Base-by-base conservation (phyloP, 2,113 vertebrate species). In the Pseudopodoces humilis region DNA sequence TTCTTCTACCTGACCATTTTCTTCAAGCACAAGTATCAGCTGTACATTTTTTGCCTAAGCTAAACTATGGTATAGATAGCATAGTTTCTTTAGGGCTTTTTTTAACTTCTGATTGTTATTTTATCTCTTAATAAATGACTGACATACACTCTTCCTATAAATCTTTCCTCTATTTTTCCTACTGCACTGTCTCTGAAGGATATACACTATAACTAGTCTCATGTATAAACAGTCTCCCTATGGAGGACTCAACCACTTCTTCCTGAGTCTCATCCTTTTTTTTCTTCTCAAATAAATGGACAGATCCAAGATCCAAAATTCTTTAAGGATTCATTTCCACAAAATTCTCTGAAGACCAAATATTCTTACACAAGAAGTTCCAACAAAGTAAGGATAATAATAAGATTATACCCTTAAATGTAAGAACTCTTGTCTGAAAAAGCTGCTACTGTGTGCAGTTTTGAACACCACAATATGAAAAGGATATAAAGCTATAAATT, bases 81-180 rank as follows among this genome's bases (percentile, higher is more conserved):
- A 11, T 15, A 6, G 8, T 0, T 41, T 37, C 7, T 58, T 58
- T 9, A 0, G 0, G 49, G 11, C 27, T 5, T 21, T 64, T 80
- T 63, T 64, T 3, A 70, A 60, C 31, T 76, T 43, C 20, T 74
- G 27, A 46, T 21, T 22, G 3, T 37, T 27, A 41, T 62, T 83
- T 83, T 83, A 4, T 65, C 16, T 72, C 50, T 50, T 83, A 74
- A 76, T 46, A 76, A 85, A 58, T 43, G 6, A 6, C 16, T 43
- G 6, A 6, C 16, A 46, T 62, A 33, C 31, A 13, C 5, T 72
- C 21, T n/a, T 79, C 37, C 18, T 33, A 27, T 5, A 65, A 52
- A 33, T 62, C 5, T 58, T 76, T 52, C 19, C 4, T 82, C 31
- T 58, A 0, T 69, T 7, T 53, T 62, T 92, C 39, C 28, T 69